These are phyloP conservation scores for Lydus trimaculatus DNA, from an alignment of 2,888 invertebrate species.

Conservation along the genomic window DNA sequence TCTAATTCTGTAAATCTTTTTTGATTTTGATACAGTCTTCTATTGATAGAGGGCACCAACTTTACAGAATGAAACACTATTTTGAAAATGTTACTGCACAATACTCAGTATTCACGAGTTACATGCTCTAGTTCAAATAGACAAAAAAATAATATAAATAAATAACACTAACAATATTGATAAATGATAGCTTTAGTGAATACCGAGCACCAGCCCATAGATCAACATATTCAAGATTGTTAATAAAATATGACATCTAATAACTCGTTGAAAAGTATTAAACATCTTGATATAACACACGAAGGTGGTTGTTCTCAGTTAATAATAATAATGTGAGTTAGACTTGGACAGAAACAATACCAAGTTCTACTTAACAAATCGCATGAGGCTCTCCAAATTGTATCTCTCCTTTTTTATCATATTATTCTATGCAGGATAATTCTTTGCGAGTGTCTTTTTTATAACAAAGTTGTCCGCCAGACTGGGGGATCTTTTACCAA, in stretches of 20 bases:
- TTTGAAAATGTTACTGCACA: too few species aligned
- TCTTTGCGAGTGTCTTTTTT: background rate
- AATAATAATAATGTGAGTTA: slow-evolving; percentile 33
- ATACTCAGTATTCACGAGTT: too few species aligned
- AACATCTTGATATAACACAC: slow-evolving; percentile 29
- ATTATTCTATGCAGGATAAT: background rate
- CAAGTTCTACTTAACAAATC: slow-evolving; percentile 16
- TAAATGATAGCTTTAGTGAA: background rate
- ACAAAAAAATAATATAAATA: too few species aligned
- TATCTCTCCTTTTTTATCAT: background rate
- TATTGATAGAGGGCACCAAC: too few species aligned
- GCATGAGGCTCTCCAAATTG: background rate
- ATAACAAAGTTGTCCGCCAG: slow-evolving; percentile 48
- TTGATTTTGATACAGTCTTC: too few species aligned
- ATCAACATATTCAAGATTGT: slow-evolving; percentile 5
- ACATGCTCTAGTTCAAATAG: too few species aligned
- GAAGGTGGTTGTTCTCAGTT: slow-evolving; percentile 37
- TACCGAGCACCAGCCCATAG: background rate
- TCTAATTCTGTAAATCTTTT: too few species aligned
- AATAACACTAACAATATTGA: background rate
- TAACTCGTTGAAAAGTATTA: slow-evolving; percentile 31
- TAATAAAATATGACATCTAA: slow-evolving; percentile 24
- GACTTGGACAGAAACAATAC: slow-evolving; percentile 34
- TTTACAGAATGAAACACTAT: too few species aligned
- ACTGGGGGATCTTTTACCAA: slow-evolving; percentile 46